These are phyloP conservation scores for Drosophila equinoxialis DNA, from an alignment of 1,140 invertebrate genomes.

Conservation along the genomic window DNA sequence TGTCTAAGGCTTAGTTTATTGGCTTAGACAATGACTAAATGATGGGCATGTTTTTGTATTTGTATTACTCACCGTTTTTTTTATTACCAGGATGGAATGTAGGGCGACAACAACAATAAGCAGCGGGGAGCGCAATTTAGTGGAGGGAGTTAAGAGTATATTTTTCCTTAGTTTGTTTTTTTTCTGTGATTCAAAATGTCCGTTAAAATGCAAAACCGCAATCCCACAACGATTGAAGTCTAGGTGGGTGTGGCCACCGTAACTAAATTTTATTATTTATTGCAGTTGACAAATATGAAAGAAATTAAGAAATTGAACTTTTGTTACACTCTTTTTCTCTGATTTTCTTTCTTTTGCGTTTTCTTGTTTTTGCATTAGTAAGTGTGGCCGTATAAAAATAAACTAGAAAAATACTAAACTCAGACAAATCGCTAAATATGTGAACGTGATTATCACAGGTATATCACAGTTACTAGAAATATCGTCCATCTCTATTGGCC, in stretches of 20 bases:
- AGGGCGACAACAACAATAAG: conserved; percentile 43
- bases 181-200: background rate
- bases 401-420: conserved; percentile 1
- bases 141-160: conserved; percentile 41
- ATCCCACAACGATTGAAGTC: conserved; percentile 3
- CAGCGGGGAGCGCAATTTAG: conserved; percentile 20
- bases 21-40: conserved; percentile 50
- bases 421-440: background rate
- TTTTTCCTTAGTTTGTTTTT: conserved; percentile 46
- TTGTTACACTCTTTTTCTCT: conserved; percentile 1
- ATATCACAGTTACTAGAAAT: background rate
- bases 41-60: background rate
- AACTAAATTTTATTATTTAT: conserved; percentile 25
- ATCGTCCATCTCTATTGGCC: background rate
- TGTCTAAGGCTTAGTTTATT: conserved; percentile 43
- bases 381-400: background rate
- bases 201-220: conserved; percentile 15
- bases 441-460: background rate
- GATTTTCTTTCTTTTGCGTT: conserved; percentile 37
- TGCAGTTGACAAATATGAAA: conserved; percentile 14
- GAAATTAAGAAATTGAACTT: conserved; percentile 15
- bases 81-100: conserved; percentile 47
- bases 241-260: background rate
- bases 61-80: conserved; percentile 75
- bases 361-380: conserved; percentile 32